Evolutionary conservation across 2,113 vertebrate species (phyloP).

Genomic region (Megaceryle torquata): DNA sequence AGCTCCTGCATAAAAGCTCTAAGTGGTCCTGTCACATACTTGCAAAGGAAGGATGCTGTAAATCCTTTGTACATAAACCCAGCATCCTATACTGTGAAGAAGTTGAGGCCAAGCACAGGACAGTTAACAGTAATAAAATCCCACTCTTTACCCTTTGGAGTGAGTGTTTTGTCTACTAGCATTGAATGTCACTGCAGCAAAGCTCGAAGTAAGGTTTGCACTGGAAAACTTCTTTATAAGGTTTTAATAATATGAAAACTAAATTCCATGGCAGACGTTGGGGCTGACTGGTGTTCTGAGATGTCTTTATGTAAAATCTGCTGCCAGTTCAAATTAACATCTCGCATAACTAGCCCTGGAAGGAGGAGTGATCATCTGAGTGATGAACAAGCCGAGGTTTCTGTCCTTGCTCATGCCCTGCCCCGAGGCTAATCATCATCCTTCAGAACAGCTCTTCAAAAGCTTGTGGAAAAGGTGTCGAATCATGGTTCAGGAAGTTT

Average conservation of each 20-base stretch:
- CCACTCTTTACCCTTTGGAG: neutral
- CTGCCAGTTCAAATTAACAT: slow-evolving; percentile 21
- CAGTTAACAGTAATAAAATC: neutral
- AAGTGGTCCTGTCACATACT: neutral
- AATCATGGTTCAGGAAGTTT: neutral
- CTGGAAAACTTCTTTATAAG: neutral
- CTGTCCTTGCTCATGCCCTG: slow-evolving; percentile 3
- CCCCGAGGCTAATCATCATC: neutral
- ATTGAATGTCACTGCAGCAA: neutral
- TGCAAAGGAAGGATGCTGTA: neutral
- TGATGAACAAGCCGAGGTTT: neutral
- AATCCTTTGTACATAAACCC: neutral
- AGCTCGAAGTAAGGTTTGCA: neutral
- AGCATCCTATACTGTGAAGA: neutral
- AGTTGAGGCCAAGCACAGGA: neutral
- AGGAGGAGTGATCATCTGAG: neutral
- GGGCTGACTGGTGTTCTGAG: neutral
- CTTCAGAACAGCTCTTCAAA: neutral
- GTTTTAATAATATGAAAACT: neutral
- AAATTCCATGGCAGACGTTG: neutral
- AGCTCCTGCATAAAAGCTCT: neutral
- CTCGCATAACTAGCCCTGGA: neutral
- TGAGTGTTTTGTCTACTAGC: neutral
- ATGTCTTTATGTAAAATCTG: slow-evolving; percentile 10
- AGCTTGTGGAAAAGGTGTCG: neutral